Conservation (phyloP, 2,797 vertebrate genomes). For the Hydrophis major region DNA sequence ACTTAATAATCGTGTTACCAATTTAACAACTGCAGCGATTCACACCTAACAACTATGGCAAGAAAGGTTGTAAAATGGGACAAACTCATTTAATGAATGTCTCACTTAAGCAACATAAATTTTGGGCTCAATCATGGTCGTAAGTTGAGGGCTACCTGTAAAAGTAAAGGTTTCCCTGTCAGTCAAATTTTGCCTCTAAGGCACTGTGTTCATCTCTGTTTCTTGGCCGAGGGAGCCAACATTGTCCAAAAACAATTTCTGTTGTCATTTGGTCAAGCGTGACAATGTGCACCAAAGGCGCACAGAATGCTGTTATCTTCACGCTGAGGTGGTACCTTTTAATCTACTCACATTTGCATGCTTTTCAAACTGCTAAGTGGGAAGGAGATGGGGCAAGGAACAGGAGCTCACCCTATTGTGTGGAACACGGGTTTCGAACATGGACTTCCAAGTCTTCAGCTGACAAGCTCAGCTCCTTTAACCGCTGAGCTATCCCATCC, state of each 20-base stretch:
- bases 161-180: not conserved
- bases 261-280: not conserved
- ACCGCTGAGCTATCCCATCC: not conserved
- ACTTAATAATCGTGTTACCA: not conserved
- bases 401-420: not conserved
- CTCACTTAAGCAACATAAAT: not conserved
- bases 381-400: not conserved
- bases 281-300: not conserved
- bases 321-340: not conserved
- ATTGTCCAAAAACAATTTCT: not conserved
- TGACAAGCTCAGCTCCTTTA: not conserved
- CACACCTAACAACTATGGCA: not conserved
- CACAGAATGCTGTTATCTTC: not conserved
- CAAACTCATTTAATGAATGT: not conserved
- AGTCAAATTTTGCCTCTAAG: not conserved
- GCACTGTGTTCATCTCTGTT: not conserved
- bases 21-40: not conserved
- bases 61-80: not conserved
- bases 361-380: not conserved
- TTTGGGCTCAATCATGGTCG: not conserved
- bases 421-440: not conserved
- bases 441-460: not conserved
- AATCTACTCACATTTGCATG: not conserved
- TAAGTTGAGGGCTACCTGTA: not conserved
- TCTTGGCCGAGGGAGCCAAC: not conserved